Conservation (phyloP, 2,113 vertebrate species). For the Amphiprion ocellaris region DNA sequence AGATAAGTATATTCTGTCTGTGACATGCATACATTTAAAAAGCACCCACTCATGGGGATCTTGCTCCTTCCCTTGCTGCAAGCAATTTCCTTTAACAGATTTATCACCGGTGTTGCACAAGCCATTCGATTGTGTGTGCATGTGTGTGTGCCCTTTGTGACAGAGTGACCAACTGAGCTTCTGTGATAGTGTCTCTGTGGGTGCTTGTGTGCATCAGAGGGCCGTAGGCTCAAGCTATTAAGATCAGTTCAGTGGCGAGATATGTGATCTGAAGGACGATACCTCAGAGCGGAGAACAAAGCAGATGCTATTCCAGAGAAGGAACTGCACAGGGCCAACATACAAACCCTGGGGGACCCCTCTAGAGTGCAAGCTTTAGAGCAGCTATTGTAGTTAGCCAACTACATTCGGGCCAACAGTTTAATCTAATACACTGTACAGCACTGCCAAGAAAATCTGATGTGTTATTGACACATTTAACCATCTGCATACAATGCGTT, state of each 20-base stretch:
- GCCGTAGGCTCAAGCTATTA: constrained; percentile 48
- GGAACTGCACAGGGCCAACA: constrained; percentile 49
- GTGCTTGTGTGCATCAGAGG: constrained; percentile 12
- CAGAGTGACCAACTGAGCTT: constrained; percentile 36
- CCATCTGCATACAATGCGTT: constrained; percentile 34
- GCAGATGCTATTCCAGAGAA: constrained; percentile 55
- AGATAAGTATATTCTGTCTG: constrained; percentile 28
- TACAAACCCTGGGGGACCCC: constrained; percentile 52
- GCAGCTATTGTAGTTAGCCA: constrained; percentile 50
- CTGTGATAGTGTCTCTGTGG: constrained; percentile 25
- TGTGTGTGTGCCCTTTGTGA: constrained; percentile 22
- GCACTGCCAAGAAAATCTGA: constrained; percentile 55
- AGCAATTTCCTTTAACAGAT: constrained; percentile 56
- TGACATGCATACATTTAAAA: constrained; percentile 36
- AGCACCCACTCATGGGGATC: constrained; percentile 8
- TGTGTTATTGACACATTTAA: constrained; percentile 38
- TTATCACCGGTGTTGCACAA: constrained; percentile 60
- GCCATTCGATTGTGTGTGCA: constrained; percentile 23
- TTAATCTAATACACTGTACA: constrained; percentile 44
- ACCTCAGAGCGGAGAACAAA: constrained; percentile 61
- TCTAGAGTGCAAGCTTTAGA: constrained; percentile 56
- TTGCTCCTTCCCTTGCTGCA: constrained; percentile 18
- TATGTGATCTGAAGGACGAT: constrained; percentile 55
- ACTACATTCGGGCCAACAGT: constrained; percentile 54
- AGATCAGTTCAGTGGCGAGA: constrained; percentile 45